Conservation (phyloP, 2,888 invertebrate species). For the Philereme transversata region DNA sequence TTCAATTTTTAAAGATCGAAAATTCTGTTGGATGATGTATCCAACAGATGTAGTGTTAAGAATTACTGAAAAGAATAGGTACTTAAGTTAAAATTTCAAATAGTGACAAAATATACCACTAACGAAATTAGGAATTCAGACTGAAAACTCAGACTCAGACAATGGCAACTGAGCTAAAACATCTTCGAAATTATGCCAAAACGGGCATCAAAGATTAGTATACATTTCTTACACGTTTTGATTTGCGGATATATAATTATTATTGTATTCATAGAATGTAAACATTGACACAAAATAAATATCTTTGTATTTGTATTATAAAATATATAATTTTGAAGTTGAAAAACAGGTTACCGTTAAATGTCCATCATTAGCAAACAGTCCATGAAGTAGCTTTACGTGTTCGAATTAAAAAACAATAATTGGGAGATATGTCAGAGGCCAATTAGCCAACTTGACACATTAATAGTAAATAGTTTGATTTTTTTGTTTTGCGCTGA, state of each 20-base stretch:
- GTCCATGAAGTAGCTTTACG: too few species aligned
- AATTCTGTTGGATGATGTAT: too few species aligned
- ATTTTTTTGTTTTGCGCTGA: not conserved
- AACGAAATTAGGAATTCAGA: slow-evolving; percentile 17
- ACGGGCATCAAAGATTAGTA: slow-evolving; percentile 13
- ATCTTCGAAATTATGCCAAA: slow-evolving; percentile 15
- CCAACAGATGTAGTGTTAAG: too few species aligned
- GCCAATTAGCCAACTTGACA: slow-evolving; percentile 18
- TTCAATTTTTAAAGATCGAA: too few species aligned
- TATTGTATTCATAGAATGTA: too few species aligned
- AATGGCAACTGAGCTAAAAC: not conserved
- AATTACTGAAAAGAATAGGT: slow-evolving; percentile 1
- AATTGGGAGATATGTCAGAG: slow-evolving; percentile 7
- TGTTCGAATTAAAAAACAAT: slow-evolving; percentile 2
- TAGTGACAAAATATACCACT: slow-evolving; percentile 28
- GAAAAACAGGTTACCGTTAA: slow-evolving; percentile 2
- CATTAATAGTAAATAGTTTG: slow-evolving; percentile 1
- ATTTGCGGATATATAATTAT: too few species aligned
- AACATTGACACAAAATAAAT: too few species aligned
- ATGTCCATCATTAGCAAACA: too few species aligned
- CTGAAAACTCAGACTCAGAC: not conserved
- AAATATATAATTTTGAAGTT: not conserved
- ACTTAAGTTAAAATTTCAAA: slow-evolving; percentile 10
- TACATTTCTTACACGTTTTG: slow-evolving; percentile 7
- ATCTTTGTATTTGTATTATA: too few species aligned